Percentiles rank a stretch among this genome's conserved stretches.
Conservation (phyloP, 2,888 invertebrate species). For the Eueremaeus valkanovi region DNA sequence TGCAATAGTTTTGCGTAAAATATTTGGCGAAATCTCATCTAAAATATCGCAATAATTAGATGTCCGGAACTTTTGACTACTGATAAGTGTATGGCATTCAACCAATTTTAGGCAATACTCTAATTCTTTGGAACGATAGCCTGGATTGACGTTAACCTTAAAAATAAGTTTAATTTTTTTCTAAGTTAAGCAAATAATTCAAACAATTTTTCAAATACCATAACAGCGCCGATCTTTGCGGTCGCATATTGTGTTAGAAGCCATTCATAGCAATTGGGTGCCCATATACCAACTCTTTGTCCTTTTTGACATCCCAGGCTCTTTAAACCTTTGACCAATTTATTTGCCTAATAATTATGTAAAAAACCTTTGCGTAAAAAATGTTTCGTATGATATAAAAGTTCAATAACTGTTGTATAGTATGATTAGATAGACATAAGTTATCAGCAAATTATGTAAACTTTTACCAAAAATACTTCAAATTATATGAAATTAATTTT, state of each 20-base stretch:
- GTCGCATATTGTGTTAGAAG: constrained; percentile 66
- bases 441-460: too few species aligned
- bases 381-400: too few species aligned
- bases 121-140: constrained; percentile 66
- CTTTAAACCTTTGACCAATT: constrained; percentile 67
- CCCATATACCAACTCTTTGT: constrained; percentile 73
- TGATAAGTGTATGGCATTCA: constrained; percentile 63
- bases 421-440: too few species aligned
- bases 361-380: too few species aligned
- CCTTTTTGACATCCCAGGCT: constrained; percentile 65
- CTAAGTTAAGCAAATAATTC: constrained; percentile 45
- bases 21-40: constrained; percentile 60
- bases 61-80: constrained; percentile 61
- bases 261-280: constrained; percentile 74
- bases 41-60: constrained; percentile 67
- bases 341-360: constrained; percentile 62
- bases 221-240: constrained; percentile 66
- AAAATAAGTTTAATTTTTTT: background rate
- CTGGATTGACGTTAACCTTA: constrained; percentile 63
- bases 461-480: too few species aligned
- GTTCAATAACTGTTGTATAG: background rate
- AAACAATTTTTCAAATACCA: constrained; percentile 56
- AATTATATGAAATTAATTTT: too few species aligned
- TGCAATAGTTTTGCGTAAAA: constrained; percentile 51
- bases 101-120: constrained; percentile 64